Evolutionary conservation across 2,888 invertebrate genomes (phyloP).

Genomic region (Cephus spinipes): DNA sequence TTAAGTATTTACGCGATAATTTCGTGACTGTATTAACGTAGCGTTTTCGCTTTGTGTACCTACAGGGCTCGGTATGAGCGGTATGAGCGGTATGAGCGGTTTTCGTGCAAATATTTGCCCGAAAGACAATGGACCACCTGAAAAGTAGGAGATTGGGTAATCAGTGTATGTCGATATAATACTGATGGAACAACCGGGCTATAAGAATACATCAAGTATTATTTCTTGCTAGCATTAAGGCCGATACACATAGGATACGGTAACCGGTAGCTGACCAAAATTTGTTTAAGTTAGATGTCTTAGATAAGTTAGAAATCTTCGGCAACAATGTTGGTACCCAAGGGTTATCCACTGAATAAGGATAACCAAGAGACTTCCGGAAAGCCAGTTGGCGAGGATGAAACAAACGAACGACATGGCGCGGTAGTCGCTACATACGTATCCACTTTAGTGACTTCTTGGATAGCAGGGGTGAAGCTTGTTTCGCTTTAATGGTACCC

Average conservation of each 20-base stretch:
- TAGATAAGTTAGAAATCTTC: background rate
- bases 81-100: background rate
- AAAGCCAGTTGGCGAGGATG: background rate
- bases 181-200: background rate
- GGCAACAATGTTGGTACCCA: background rate
- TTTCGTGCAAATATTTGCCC: background rate
- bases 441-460: background rate
- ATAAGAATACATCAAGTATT: background rate
- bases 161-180: background rate
- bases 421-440: background rate
- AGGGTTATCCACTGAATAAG: background rate
- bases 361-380: background rate
- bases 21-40: background rate
- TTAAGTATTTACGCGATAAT: background rate
- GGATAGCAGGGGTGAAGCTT: background rate
- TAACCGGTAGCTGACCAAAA: background rate
- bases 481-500: background rate
- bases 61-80: background rate
- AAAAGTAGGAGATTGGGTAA: background rate
- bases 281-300: background rate
- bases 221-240: background rate
- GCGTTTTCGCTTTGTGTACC: background rate
- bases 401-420: background rate
- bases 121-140: background rate
- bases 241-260: background rate